Evolutionary conservation across 2,888 invertebrate genomes (phyloP), one percentile per base, ranked within the genome.

Genomic region (Drosophila helvetica): DNA sequence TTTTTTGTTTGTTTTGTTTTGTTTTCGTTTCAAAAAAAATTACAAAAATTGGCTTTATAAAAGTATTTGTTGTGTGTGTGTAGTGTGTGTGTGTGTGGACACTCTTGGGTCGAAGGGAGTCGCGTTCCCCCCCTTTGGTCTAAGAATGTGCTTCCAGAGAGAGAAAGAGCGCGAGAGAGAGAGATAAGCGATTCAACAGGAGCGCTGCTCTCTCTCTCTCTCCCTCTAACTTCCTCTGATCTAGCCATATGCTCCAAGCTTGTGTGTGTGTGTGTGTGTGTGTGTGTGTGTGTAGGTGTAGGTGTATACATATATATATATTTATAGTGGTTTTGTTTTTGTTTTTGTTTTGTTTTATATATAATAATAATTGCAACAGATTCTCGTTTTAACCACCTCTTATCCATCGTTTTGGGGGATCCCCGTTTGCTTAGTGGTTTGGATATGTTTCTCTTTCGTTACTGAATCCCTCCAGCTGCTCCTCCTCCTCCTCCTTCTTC

Each of bases 341-440:
- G 22, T 48, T 56, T 48, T 57, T 17, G 12, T 56, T 50, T 57
- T 17, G 12, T 47, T 61, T 63, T 51, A 47, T 79, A 74, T 83
- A 80, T 80, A 84, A 84, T 82, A 86, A 74, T 86, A 78, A 76
- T 78, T 78, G 87, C 85, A 82, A 80, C 78, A 84, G 61, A 64
- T 80, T 67, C 63, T 52, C 52, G 15, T 52, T 74, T 55, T 62
- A 30, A 38, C 38, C 38, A 38, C 38, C 38, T n/a, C 7, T 38
- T 7, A n/a, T 38, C 15, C 38, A 38, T 38, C 38, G 38, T 38
- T n/a, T 38, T 38, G 15, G 15, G 15, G 38, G 38, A 6, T 38
- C 33, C 45, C n/a, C 17, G 9, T 27, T 42, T 12, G 1, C 2
- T 43, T 18, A 9, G 17, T 12, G 46, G 17, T 17, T 60, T 46